Percentiles rank a stretch among this genome's conserved stretches.
Evolutionary conservation across 1,140 invertebrate species (phyloP).

Genomic region (Drosophila melanica): DNA sequence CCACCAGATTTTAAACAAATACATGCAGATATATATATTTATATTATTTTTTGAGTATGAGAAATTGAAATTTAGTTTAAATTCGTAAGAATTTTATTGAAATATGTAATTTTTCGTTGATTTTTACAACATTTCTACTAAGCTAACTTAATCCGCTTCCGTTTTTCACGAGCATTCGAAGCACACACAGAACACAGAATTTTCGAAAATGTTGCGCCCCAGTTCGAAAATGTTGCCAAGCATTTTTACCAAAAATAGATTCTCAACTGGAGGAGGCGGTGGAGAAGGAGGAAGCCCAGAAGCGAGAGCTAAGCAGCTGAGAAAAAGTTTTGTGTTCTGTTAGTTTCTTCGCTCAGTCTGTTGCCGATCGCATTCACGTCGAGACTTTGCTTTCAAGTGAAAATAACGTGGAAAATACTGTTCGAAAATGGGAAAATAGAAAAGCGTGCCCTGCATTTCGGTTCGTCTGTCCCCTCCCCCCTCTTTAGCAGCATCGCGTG

Average conservation of each 20-base stretch:
- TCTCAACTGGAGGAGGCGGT: constrained; percentile 38
- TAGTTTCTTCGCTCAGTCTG: constrained; percentile 47
- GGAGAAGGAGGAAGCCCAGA: not conserved
- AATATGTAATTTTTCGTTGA: constrained; percentile 16
- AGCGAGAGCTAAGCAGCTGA: not conserved
- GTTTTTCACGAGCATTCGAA: constrained; percentile 16
- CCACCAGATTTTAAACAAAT: constrained; percentile 5
- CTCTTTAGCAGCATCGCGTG: constrained; percentile 29
- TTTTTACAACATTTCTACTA: constrained; percentile 18
- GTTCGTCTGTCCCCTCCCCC: not conserved
- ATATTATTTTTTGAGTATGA: constrained; percentile 32
- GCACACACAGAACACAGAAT: not conserved
- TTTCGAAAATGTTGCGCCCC: constrained; percentile 61
- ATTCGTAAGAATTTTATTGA: constrained; percentile 15
- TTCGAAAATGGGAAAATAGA: constrained; percentile 50
- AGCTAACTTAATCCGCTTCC: constrained; percentile 25
- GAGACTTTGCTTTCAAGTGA: constrained; percentile 23
- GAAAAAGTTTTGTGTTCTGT: constrained; percentile 19
- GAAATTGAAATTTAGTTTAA: constrained; percentile 66
- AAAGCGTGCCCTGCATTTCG: constrained; percentile 63
- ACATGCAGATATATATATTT: not conserved
- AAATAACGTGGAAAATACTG: constrained; percentile 22
- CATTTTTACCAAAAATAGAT: constrained; percentile 72
- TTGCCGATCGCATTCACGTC: constrained; percentile 58
- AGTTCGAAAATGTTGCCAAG: constrained; percentile 67